These are phyloP conservation scores for Uromys caudimaculatus DNA, from an alignment of 2,797 vertebrate genomes.

Conservation along the genomic window DNA sequence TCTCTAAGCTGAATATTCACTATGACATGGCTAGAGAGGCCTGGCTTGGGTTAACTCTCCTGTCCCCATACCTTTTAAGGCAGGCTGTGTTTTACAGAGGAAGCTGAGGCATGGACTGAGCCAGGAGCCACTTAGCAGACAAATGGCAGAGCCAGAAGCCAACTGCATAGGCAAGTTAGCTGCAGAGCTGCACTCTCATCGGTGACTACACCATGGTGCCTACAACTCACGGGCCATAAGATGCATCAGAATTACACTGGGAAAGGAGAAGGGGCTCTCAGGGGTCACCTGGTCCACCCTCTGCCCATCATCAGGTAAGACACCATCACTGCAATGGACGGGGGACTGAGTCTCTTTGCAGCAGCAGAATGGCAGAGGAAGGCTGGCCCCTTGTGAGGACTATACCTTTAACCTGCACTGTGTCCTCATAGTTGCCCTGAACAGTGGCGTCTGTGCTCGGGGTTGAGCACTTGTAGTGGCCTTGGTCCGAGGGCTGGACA, in stretches of 20 bases:
- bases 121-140: neutral
- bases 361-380: neutral
- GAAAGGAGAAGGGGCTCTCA: neutral
- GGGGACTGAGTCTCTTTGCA: neutral
- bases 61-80: neutral
- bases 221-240: neutral
- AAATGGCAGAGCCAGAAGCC: neutral
- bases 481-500: conserved; percentile 89
- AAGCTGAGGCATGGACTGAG: neutral
- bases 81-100: neutral
- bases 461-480: conserved; percentile 93
- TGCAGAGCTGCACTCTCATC: neutral
- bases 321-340: neutral
- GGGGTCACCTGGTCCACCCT: no score
- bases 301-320: neutral
- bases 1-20: neutral
- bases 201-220: neutral
- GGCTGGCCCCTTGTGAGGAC: neutral
- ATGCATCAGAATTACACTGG: fast-evolving
- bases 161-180: neutral
- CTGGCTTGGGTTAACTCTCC: neutral
- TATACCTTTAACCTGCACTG: conserved; percentile 93
- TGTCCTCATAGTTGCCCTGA: conserved; percentile 94
- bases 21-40: neutral
- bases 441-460: conserved; percentile 94